A percentile compares a stretch with the other conserved stretches of the same genome.
Evolutionary conservation across 2,113 vertebrate genomes (phyloP).

Genomic region (Vimba vimba): DNA sequence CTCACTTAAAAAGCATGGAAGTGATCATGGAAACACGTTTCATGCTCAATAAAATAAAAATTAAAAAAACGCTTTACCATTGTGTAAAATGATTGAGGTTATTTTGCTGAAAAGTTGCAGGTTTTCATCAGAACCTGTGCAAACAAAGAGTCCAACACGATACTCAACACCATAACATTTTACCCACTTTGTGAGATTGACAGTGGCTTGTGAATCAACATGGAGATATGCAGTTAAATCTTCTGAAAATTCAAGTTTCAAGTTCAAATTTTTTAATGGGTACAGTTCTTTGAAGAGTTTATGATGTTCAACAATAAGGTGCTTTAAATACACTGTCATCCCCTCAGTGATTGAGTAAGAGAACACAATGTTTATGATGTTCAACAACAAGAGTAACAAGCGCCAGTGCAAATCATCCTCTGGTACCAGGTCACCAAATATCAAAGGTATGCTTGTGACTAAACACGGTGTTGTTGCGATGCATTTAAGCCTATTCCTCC

Average conservation of each 20-base stretch:
- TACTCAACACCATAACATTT: neutral
- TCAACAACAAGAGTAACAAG: neutral
- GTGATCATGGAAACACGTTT: constrained; percentile 4
- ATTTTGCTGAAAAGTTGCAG: neutral
- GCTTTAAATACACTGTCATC: neutral
- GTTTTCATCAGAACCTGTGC: neutral
- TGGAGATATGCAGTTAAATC: neutral
- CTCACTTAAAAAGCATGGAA: neutral
- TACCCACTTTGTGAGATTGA: neutral
- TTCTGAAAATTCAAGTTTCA: too few relatives aligned
- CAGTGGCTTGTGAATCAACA: neutral
- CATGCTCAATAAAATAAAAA: neutral
- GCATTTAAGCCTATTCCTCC: neutral
- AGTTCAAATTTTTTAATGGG: neutral
- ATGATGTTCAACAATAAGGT: neutral
- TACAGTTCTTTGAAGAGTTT: neutral
- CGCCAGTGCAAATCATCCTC: neutral
- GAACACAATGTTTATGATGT: neutral
- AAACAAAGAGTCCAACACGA: neutral
- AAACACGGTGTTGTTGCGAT: neutral
- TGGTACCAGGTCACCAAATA: neutral
- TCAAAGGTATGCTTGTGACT: neutral
- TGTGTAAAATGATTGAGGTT: neutral
- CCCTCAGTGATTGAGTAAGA: neutral
- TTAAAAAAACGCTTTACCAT: neutral